phyloP scores from a whole-genome alignment of 2,888 invertebrate species.

The Cheilosia impressa region DNA sequence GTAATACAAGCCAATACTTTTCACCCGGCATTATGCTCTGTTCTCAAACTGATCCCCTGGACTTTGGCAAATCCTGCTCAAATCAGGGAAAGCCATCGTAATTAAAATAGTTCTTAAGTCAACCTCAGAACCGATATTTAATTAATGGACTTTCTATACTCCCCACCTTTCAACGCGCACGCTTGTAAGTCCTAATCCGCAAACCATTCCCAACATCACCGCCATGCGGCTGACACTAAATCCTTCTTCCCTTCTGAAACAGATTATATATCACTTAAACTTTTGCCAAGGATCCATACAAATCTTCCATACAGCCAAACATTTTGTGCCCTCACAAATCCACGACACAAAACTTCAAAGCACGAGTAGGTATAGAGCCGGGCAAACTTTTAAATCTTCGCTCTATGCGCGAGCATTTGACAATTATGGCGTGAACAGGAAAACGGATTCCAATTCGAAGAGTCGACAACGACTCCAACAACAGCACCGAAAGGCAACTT shows the following conservation, averaged over 20 bases:
- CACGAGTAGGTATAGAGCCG: slow-evolving; percentile 25
- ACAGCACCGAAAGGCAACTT: slow-evolving; percentile 44
- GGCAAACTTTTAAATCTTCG: slow-evolving; percentile 72
- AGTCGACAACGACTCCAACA: slow-evolving; percentile 39
- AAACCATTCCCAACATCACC: slow-evolving; percentile 27
- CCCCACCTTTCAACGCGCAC: not conserved
- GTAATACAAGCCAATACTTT: too few species aligned
- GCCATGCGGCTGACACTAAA: slow-evolving; percentile 53
- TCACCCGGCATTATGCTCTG: too few species aligned
- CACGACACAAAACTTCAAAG: slow-evolving; percentile 68
- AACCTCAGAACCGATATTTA: slow-evolving; percentile 50
- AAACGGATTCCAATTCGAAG: slow-evolving; percentile 71
- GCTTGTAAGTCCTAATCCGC: slow-evolving; percentile 47
- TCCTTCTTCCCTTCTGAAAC: slow-evolving; percentile 69
- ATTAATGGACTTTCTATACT: slow-evolving; percentile 72
- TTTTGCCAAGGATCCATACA: slow-evolving; percentile 64
- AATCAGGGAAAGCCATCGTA: too few species aligned
- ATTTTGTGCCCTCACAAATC: slow-evolving; percentile 68
- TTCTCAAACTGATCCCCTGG: too few species aligned
- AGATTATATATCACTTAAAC: slow-evolving; percentile 75
- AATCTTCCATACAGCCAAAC: slow-evolving; percentile 60
- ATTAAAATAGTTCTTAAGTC: too few species aligned
- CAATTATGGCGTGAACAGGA: slow-evolving; percentile 75
- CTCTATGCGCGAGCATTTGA: slow-evolving; percentile 72
- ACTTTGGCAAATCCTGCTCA: too few species aligned